Base-by-base conservation (phyloP, 2,888 invertebrate genomes). In the Synanthedon andrenaeformis region DNA sequence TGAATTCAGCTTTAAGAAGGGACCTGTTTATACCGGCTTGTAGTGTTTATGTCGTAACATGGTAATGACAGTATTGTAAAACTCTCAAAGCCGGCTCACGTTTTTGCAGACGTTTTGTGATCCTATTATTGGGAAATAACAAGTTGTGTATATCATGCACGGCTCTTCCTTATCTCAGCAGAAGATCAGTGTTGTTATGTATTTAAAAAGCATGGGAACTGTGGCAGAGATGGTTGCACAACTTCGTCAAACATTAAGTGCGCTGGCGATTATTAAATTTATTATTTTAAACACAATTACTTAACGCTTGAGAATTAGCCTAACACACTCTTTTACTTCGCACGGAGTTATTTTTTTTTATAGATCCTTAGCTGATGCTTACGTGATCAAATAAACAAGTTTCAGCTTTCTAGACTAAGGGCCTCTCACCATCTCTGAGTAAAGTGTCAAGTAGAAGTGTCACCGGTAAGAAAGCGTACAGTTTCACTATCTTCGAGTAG, bases 161-260 rank as follows among this genome's bases (percentile, higher is more conserved):
- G 65, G 62, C 58, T 76, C 76, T 81, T 79, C 73, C 76, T 79
- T 82, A 82, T 85, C 82, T 59, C 65, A 68, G 48, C 65, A 68
- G 48, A 28, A 28, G 69, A 82, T 82, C 79, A 65, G 63, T 65
- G 76, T 79, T 72, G 79, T 83, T 82, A 81, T 82, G 78, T 70
- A 72, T 79, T 78, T 79, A 66, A 74, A 70, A 75, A 59, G 71
- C 77, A 70, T 85, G 85, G 72, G 84, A 85, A 85, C 75, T 75
- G 77, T 79, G 74, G 70, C 80, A 63, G 62, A 51, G 11, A 49
- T 28, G 12, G 65, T 84, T 83, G 67, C 77, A 74, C 72, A 82
- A 82, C 66, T 54, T 54, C 42, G 35, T 35, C 35, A 35, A 35
- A 35, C 35, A 35, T 35, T 35, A 8, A 23, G 35, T 35, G 8